Evolutionary conservation across 1,140 invertebrate genomes (phyloP).

Genomic region (Hypsibius dujardini): DNA sequence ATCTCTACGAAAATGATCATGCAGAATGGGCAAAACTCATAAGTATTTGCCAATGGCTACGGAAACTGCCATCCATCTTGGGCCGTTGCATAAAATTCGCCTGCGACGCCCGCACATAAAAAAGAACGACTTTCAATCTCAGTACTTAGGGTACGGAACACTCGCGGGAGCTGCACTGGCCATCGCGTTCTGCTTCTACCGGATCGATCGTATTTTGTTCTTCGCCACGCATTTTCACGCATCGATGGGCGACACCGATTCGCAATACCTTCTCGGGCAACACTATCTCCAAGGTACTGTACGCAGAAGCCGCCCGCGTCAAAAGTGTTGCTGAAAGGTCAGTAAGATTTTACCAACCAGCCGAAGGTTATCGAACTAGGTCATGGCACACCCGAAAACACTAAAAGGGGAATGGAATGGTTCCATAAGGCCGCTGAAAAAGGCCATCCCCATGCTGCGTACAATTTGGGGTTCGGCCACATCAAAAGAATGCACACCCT

Average conservation of each 20-base stretch:
- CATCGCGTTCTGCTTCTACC: too few species aligned
- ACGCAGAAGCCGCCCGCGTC: background rate
- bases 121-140: too few species aligned
- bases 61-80: too few species aligned
- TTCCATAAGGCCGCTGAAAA: conserved; percentile 38
- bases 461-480: conserved; percentile 41
- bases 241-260: conserved; percentile 36
- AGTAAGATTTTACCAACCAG: conserved; percentile 9
- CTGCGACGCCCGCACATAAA: too few species aligned
- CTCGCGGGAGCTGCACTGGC: too few species aligned
- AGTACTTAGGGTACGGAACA: too few species aligned
- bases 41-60: too few species aligned
- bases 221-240: conserved; percentile 28
- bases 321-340: background rate
- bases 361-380: background rate
- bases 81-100: too few species aligned
- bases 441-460: conserved; percentile 40
- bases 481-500: conserved; percentile 36
- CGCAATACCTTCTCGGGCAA: conserved; percentile 40
- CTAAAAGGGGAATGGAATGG: conserved; percentile 11
- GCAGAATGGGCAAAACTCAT: too few species aligned
- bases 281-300: conserved; percentile 37
- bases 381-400: background rate
- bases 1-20: too few species aligned
- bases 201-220: too few species aligned